Evolutionary conservation across 1,140 invertebrate species (phyloP).

Genomic region (Drosophila pallidifrons): DNA sequence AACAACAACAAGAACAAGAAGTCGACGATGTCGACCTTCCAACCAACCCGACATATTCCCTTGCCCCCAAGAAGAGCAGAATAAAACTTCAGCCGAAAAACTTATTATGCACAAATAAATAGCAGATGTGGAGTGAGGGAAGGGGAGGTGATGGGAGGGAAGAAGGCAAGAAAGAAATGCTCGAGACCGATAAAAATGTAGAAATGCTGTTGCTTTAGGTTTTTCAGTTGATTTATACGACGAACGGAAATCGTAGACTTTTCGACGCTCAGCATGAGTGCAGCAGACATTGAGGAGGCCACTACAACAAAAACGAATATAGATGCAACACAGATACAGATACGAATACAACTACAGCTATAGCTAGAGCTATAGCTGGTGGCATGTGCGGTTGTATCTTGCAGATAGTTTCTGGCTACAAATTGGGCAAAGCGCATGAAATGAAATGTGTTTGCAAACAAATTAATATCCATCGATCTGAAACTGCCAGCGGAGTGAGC

Average conservation of each 20-base stretch:
- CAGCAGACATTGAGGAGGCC: slow-evolving; percentile 65
- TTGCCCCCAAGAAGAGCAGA: neutral
- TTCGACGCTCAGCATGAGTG: slow-evolving; percentile 84
- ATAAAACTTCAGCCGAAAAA: slow-evolving; percentile 52
- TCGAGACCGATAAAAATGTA: slow-evolving; percentile 74
- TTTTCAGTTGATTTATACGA: slow-evolving; percentile 78
- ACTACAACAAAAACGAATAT: slow-evolving; percentile 30
- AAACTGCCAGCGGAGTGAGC: slow-evolving; percentile 46
- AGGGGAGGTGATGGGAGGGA: neutral
- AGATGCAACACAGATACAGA: slow-evolving; percentile 46
- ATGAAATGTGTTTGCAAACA: slow-evolving; percentile 78
- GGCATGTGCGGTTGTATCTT: slow-evolving; percentile 46
- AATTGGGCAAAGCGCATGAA: slow-evolving; percentile 75
- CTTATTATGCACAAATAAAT: slow-evolving; percentile 83
- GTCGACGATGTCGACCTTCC: slow-evolving; percentile 1
- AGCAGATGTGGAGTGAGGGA: slow-evolving; percentile 3
- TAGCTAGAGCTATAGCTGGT: slow-evolving; percentile 19
- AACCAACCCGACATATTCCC: slow-evolving; percentile 3
- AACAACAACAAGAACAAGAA: neutral
- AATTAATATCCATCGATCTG: slow-evolving; percentile 82
- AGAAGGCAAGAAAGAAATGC: slow-evolving; percentile 9
- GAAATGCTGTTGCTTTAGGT: slow-evolving; percentile 59
- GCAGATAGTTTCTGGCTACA: slow-evolving; percentile 59
- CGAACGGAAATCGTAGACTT: slow-evolving; percentile 82
- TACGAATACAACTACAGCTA: slow-evolving; percentile 42